Conservation (phyloP, 1,140 invertebrate genomes). For the Solenopsis fugax region DNA sequence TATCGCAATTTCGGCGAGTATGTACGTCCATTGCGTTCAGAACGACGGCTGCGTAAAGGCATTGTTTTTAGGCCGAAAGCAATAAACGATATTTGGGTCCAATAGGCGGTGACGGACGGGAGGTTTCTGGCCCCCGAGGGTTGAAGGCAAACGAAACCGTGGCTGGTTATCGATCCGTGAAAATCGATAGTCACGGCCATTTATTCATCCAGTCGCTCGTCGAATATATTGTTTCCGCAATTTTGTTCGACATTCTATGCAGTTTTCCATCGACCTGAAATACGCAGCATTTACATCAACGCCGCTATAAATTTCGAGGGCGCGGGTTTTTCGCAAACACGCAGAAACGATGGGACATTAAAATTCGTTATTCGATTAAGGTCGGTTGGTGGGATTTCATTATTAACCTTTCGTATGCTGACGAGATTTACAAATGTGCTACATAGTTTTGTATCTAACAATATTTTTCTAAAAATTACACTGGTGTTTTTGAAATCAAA, state of each 20-base stretch:
- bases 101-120: slow-evolving; percentile 61
- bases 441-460: not conserved
- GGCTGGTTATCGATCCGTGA: slow-evolving; percentile 72
- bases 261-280: slow-evolving; percentile 71
- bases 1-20: slow-evolving; percentile 71
- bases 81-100: slow-evolving; percentile 78
- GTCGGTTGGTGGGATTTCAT: slow-evolving; percentile 29
- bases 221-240: slow-evolving; percentile 80
- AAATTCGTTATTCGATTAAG: slow-evolving; percentile 61
- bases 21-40: slow-evolving; percentile 63
- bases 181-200: slow-evolving; percentile 75
- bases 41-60: slow-evolving; percentile 74
- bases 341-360: slow-evolving; percentile 54
- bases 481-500: not conserved
- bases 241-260: slow-evolving; percentile 75
- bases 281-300: slow-evolving; percentile 70
- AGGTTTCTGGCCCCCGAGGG: slow-evolving; percentile 60
- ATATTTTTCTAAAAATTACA: slow-evolving; percentile 13
- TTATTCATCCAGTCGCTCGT: slow-evolving; percentile 78
- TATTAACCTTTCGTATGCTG: slow-evolving; percentile 24
- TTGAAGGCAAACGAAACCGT: slow-evolving; percentile 74
- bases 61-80: slow-evolving; percentile 81
- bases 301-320: slow-evolving; percentile 69
- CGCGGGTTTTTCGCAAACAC: slow-evolving; percentile 41
- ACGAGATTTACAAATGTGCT: not conserved